Evolutionary conservation across 2,888 invertebrate species (phyloP), one percentile per base, ranked within the genome.

Genomic region (Miltochrista miniata): DNA sequence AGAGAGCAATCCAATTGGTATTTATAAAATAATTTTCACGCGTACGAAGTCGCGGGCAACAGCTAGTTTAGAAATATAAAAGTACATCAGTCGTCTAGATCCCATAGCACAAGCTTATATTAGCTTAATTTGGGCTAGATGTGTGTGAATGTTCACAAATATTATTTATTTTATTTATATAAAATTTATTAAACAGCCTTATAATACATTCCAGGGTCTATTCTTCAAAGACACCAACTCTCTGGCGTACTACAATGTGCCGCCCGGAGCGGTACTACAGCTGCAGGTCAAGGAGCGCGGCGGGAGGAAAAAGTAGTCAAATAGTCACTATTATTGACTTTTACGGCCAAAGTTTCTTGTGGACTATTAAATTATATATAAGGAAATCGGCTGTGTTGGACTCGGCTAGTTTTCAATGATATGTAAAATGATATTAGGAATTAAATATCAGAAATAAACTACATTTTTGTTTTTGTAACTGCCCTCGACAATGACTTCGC

Each of bases 191-290:
- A n/a, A n/a, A n/a, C n/a, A n/a, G n/a, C n/a, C n/a, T n/a, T 18
- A 38, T 18, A 24, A 7, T 12, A 11, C 5, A 1, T 60, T 68
- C 90, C 93, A 98, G 97, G 98, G 99, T 33, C 94, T 99, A 89
- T 99, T 99, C 93, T 97, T 99, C 93, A 99, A 99, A 83, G 99
- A 99, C 87, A 97, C 95, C 45, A 98, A 98, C 79, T 95, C 96
- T 0, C 92, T 99, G 85, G 99, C 98, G 0, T 99, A 96, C 91
- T 99, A 99, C 92, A 99, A 99, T 88, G 94, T 99, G 58, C 93
- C 95, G 9, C 96, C 96, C 31, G 97, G 96, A 46, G 96, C 96
- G 0, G 92, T 95, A 9, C 94, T 99, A 35, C 96, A 96, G 65
- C 93, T 99, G 56, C 96, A 98, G 80, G 94, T 99, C 48, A 99